Percentiles rank a stretch among this genome's conserved stretches.
These are phyloP conservation scores for Tamandua tetradactyla DNA, from an alignment of 2,797 vertebrate species.

Conservation along the genomic window DNA sequence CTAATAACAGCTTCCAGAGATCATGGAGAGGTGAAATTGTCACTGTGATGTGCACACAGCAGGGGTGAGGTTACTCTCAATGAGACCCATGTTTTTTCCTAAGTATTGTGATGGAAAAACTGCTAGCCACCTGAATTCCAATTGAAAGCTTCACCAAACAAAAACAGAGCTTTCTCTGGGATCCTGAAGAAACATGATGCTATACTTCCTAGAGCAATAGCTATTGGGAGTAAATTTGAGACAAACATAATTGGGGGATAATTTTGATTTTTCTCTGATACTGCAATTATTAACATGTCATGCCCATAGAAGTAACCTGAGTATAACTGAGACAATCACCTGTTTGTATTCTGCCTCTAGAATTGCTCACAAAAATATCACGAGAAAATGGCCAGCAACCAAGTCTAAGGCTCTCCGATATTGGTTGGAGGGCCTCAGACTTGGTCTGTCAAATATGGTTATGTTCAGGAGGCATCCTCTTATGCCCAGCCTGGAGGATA, in stretches of 20 bases:
- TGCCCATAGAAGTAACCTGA: neutral
- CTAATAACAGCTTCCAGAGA: constrained; percentile 54
- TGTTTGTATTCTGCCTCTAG: neutral
- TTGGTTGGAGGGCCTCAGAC: neutral
- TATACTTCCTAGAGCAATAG: constrained; percentile 44
- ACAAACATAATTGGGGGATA: neutral
- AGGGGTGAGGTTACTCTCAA: neutral
- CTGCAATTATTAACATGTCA: neutral
- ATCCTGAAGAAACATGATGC: constrained; percentile 25
- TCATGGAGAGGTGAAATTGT: constrained; percentile 37
- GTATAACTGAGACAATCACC: neutral
- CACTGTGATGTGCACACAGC: neutral
- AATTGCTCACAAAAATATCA: neutral
- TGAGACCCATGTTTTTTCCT: neutral
- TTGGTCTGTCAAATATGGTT: neutral
- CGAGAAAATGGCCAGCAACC: neutral
- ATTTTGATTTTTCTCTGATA: neutral
- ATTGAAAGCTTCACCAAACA: neutral
- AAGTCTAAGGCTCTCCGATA: too few species aligned
- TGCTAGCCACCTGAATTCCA: neutral
- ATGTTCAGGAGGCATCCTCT: neutral
- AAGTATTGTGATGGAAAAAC: neutral
- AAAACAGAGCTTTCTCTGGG: constrained; percentile 52
- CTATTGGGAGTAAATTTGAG: neutral
- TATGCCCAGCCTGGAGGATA: neutral